These are phyloP conservation scores for Menura novaehollandiae DNA, from an alignment of 2,113 vertebrate genomes.

Conservation along the genomic window DNA sequence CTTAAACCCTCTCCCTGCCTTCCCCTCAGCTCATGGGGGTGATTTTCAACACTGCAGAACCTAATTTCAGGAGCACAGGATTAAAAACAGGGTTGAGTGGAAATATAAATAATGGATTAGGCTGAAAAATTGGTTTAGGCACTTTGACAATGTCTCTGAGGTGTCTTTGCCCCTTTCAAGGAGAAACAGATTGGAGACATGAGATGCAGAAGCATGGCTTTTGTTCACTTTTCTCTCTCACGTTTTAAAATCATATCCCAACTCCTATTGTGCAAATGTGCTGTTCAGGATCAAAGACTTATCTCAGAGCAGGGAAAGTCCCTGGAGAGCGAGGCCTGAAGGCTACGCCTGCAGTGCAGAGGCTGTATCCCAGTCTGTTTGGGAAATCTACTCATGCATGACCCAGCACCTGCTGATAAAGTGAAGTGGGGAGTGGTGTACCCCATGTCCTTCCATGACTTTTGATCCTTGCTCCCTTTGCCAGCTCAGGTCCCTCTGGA, in stretches of 20 bases:
- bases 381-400: background rate
- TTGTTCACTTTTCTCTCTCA: constrained; percentile 19
- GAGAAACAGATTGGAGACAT: constrained; percentile 1
- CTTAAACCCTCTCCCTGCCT: background rate
- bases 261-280: constrained; percentile 29
- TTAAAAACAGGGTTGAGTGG: background rate
- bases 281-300: constrained; percentile 40
- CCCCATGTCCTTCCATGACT: background rate
- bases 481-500: background rate
- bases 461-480: background rate
- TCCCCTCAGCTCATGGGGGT: background rate
- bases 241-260: background rate
- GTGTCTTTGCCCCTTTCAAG: constrained; percentile 14
- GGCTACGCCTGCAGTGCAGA: constrained; percentile 7
- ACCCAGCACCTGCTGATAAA: background rate
- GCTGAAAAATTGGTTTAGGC: constrained; percentile 15
- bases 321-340: constrained; percentile 21
- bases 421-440: background rate
- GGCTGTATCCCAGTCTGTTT: background rate
- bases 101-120: constrained; percentile 14
- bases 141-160: background rate
- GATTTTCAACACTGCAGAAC: background rate
- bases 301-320: background rate
- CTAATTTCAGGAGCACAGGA: background rate
- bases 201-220: background rate